Evolutionary conservation across 1,140 invertebrate genomes (phyloP), one percentile per base, ranked within the genome.

Genomic region (Ectropis grisescens): DNA sequence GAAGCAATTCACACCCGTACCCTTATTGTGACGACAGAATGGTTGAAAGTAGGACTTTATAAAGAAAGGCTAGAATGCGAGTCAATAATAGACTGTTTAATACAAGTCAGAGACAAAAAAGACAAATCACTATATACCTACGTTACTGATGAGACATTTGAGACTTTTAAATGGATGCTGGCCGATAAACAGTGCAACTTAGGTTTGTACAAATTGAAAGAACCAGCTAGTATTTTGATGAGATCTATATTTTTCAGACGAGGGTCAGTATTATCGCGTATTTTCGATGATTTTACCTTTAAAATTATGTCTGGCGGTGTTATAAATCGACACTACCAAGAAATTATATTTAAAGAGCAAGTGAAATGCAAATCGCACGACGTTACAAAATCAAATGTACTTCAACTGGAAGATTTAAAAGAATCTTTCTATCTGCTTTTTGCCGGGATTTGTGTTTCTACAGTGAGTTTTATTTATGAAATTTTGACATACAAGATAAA

Each of bases 231-330:
- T 4, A 30, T 7, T 8, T 0, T 37, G 2, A 27, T 26, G 8
- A 31, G 46, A 11, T 45, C 50, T 1, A 15, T 44, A 10, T 45
- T 40, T 23, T 41, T 53, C 10, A 41, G 41, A 2, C 37, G 39
- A 2, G 50, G 46, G 2, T 49, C 45, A 2, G 13, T 19, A 15
- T 44, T 1, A 13, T 26, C 16, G 12, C 2, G 14, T 14, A n/a
- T 14, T 26, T 28, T 38, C 5, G 5, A 38, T 22, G 6, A 23
- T 6, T 38, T 39, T 35, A 10, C 11, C 2, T 11, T 34, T 11
- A 23, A 13, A 1, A 6, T 31, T 2, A 2, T 5, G 1, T 4
- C 28, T 2, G 11, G 16, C 16, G 39, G 39, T 2, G 5, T 41
- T 2, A 2, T 26, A 6, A 13, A 5, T 1, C 29, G 31, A 9